Base-by-base conservation (phyloP, 2,888 invertebrate species). In the Escarpia spicata region DNA sequence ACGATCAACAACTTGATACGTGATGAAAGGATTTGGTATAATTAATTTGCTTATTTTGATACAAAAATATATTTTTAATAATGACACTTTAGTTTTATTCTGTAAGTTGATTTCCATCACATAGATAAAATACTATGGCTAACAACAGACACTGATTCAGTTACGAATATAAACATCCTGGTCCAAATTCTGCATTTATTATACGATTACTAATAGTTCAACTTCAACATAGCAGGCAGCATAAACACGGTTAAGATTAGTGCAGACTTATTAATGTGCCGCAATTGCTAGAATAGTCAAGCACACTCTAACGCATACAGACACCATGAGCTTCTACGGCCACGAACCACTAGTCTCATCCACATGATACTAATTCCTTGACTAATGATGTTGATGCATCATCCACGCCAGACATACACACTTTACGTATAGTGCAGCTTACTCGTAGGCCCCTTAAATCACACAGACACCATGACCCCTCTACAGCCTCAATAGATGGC, bases 41-140 rank as follows among this genome's bases (percentile, higher is more conserved):
- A 26, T 26, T 26, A 3, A 75, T 26, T 19, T 75, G 26, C 75
- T 75, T 26, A 75, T 26, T 75, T 75, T n/a, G 19, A 75, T 26
- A 75, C 75, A 75, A 75, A 19, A 3, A 26, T 75, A n/a, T n/a
- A 26, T 75, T 75, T 75, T 75, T 3, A 75, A 75, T 52, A 52
- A 52, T 52, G 52, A 26, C 75, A 2, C 19, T 19, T 26, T 26
- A 75, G 26, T 26, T 75, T 75, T 75, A 75, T 75, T 6, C 26
- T 75, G 75, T n/a, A n/a, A 75, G 75, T n/a, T 75, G n/a, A 75
- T 26, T 75, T 75, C 75, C 75, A 75, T 75, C 75, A 75, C 75
- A 75, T 15, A 75, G 52, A 52, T 52, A n/a, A 75, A 60, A 75
- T 26, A 75, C 19, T 3, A 26, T 2, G 26, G 26, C 75, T n/a